Conservation (phyloP, 23 tunicate genomes). For the Styela clava region DNA sequence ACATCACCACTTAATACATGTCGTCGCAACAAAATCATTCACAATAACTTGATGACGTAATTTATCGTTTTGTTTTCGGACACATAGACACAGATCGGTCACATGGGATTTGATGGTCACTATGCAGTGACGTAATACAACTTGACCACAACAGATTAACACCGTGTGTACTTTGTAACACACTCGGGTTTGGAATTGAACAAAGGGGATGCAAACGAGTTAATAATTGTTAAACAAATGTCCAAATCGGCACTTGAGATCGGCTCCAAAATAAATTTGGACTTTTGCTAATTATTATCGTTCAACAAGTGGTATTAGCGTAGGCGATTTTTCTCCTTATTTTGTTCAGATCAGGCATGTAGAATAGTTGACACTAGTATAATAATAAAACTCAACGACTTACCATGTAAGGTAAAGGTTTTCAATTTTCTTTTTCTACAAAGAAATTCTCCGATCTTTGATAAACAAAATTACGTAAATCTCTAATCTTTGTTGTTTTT, state of each 20-base stretch:
- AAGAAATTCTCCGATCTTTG: neutral
- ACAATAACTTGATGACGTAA: no score
- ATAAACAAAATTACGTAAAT: neutral
- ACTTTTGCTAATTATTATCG: neutral
- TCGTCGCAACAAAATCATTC: no score
- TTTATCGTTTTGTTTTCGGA: no score
- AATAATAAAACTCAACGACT: no score
- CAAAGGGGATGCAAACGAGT: neutral
- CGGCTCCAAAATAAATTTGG: neutral
- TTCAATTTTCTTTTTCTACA: no score
- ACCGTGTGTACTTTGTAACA: no score
- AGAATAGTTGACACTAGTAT: neutral
- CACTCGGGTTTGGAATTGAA: neutral
- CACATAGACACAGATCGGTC: no score
- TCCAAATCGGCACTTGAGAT: neutral
- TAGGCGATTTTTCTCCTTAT: neutral
- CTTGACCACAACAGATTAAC: neutral
- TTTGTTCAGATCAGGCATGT: neutral
- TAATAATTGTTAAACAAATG: neutral
- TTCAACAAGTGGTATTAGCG: neutral
- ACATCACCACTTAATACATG: no score
- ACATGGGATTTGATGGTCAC: neutral
- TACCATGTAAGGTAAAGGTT: no score
- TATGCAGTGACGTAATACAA: neutral
- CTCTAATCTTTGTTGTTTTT: neutral